Evolutionary conservation across 35 echinoderm and acorn worm genomes (phyloP).

Genomic region (Anneissia japonica): DNA sequence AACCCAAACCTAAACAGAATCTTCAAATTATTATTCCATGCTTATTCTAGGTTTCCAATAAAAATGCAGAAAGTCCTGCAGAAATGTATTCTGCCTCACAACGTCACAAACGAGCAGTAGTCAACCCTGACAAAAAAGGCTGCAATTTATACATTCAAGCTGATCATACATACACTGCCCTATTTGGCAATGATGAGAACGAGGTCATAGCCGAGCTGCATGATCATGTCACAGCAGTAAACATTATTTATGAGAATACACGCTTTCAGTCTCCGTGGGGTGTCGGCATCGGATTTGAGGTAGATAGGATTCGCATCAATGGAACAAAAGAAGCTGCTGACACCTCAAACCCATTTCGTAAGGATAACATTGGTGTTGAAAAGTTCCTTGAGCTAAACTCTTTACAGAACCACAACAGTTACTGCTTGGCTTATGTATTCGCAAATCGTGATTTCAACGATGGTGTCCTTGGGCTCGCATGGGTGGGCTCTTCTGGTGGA

Average conservation of each 20-base stretch:
- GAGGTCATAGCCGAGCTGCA: slow-evolving; percentile 65
- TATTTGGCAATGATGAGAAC: slow-evolving; percentile 33
- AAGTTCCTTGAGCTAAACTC: slow-evolving; percentile 95
- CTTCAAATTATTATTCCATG: slow-evolving; percentile 3
- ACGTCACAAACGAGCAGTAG: slow-evolving; percentile 1
- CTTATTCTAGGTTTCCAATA: slow-evolving; percentile 10
- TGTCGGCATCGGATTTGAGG: slow-evolving; percentile 57
- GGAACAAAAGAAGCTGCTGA: slow-evolving; percentile 27
- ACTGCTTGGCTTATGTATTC: slow-evolving; percentile 91
- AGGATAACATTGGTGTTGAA: slow-evolving; percentile 80
- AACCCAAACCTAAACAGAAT: neutral
- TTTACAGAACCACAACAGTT: slow-evolving; percentile 59
- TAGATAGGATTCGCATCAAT: slow-evolving; percentile 85
- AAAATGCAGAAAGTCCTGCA: slow-evolving; percentile 19
- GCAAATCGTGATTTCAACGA: slow-evolving; percentile 90
- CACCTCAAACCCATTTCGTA: slow-evolving; percentile 53
- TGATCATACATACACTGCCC: slow-evolving; percentile 72
- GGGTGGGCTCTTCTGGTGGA: slow-evolving; percentile 83
- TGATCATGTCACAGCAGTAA: slow-evolving; percentile 70
- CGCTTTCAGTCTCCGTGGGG: slow-evolving; percentile 24
- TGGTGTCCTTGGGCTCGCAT: slow-evolving; percentile 85
- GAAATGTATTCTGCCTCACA: slow-evolving; percentile 59
- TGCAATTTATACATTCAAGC: slow-evolving; percentile 79
- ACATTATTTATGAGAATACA: slow-evolving; percentile 44
- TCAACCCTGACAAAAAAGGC: slow-evolving; percentile 18